phyloP scores from a whole-genome alignment of 2,888 invertebrate species.

The Horisme vitalbata region DNA sequence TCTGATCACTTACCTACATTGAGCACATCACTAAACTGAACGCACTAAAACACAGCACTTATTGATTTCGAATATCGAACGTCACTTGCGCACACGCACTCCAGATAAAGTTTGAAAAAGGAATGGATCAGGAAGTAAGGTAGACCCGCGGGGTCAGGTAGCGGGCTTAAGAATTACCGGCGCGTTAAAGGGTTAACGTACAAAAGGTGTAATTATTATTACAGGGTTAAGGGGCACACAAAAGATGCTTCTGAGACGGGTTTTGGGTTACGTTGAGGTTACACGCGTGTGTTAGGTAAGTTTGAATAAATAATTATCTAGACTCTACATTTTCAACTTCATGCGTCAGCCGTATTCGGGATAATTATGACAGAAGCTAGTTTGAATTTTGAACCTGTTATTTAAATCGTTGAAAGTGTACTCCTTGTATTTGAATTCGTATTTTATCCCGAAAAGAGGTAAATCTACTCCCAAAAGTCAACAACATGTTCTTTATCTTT shows the following conservation, averaged over 20 bases:
- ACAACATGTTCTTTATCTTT: no score
- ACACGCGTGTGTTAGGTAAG: conserved; percentile 52
- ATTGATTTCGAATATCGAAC: conserved; percentile 43
- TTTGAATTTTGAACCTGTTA: background rate
- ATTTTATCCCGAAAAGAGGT: no score
- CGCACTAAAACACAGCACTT: conserved; percentile 18
- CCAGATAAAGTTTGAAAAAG: conserved; percentile 63
- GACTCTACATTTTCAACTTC: no score
- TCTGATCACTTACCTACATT: conserved; percentile 26
- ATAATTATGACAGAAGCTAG: background rate
- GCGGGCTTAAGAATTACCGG: conserved; percentile 74
- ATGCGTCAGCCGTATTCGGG: conserved; percentile 9
- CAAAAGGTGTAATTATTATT: conserved; percentile 78
- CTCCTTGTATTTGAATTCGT: no score
- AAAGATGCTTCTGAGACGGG: conserved; percentile 59
- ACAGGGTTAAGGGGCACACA: conserved; percentile 65
- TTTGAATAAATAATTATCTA: conserved; percentile 41
- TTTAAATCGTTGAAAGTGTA: no score
- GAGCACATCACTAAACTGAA: background rate
- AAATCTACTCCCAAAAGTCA: no score
- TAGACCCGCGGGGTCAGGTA: conserved; percentile 73
- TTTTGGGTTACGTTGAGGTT: conserved; percentile 67
- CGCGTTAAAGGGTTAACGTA: conserved; percentile 78
- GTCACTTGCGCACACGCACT: conserved; percentile 73
- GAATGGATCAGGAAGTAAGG: conserved; percentile 79